A percentile compares a stretch with the other conserved stretches of the same genome.
Evolutionary conservation across 2,113 vertebrate species (phyloP).

Genomic region (Syrmaticus mikado): DNA sequence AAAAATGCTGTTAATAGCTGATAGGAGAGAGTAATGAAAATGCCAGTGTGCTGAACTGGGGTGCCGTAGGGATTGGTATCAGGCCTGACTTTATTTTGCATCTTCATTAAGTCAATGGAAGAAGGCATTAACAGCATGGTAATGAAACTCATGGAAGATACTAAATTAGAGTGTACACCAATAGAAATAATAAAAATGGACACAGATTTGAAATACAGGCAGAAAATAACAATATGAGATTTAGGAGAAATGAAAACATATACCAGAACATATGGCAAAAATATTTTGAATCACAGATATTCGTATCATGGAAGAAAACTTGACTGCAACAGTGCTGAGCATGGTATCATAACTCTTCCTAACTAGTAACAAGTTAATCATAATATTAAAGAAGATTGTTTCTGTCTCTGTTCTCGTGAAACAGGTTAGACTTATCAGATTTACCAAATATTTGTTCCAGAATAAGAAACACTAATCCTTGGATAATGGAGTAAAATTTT

Average conservation of each 20-base stretch:
- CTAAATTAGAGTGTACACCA: constrained; percentile 38
- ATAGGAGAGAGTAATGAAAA: constrained; percentile 55
- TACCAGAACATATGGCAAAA: constrained; percentile 16
- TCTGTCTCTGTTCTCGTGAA: background rate
- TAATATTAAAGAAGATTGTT: background rate
- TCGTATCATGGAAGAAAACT: background rate
- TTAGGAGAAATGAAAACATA: constrained; percentile 16
- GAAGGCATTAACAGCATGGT: constrained; percentile 61
- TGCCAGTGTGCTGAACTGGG: constrained; percentile 5
- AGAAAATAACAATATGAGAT: constrained; percentile 28
- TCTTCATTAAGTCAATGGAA: constrained; percentile 69
- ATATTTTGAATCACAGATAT: constrained; percentile 36
- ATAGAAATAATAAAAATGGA: constrained; percentile 51
- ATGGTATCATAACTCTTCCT: background rate
- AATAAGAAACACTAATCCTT: background rate
- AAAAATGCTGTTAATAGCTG: constrained; percentile 35
- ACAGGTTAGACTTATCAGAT: background rate
- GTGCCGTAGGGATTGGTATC: constrained; percentile 42
- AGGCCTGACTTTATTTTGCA: constrained; percentile 70
- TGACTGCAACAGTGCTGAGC: background rate
- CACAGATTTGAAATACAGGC: constrained; percentile 31
- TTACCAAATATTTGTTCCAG: background rate
- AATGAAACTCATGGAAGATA: constrained; percentile 65
- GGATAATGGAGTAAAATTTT: background rate
- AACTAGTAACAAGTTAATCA: background rate